Evolutionary conservation across 1,140 invertebrate species (phyloP).

Genomic region (Pseudomyrmex flavicornis): DNA sequence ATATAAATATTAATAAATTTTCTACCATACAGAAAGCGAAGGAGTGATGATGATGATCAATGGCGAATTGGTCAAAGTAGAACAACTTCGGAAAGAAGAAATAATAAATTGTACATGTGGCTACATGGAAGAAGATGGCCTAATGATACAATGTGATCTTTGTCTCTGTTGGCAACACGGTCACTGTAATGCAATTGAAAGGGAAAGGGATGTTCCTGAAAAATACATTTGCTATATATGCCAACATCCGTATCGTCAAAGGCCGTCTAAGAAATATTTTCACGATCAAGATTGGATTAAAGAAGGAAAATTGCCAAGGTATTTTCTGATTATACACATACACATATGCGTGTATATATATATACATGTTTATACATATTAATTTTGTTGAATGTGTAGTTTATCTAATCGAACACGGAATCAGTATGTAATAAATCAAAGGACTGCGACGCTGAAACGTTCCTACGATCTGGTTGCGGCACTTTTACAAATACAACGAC

Average conservation of each 20-base stretch:
- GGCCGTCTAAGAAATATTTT: conserved; percentile 89
- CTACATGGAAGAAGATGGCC: conserved; percentile 94
- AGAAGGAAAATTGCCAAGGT: conserved; percentile 90
- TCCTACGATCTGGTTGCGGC: conserved; percentile 91
- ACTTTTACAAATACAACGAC: conserved; percentile 88
- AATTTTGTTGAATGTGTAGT: conserved; percentile 65
- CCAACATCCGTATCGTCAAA: conserved; percentile 90
- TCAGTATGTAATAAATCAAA: conserved; percentile 81
- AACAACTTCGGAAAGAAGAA: conserved; percentile 87
- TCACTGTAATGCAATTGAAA: conserved; percentile 93
- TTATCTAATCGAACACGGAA: conserved; percentile 80
- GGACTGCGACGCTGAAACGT: conserved; percentile 87
- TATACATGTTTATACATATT: background rate
- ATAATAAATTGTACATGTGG: conserved; percentile 95
- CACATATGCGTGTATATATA: background rate
- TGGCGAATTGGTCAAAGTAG: conserved; percentile 83
- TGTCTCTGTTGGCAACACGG: conserved; percentile 98
- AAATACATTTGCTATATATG: conserved; percentile 96
- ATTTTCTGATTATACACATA: conserved; percentile 35
- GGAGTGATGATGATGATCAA: conserved; percentile 83
- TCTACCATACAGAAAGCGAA: conserved; percentile 74
- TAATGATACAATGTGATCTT: conserved; percentile 98
- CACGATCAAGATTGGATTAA: conserved; percentile 96
- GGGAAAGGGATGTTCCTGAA: conserved; percentile 93
- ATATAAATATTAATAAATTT: conserved; percentile 21